Evolutionary conservation across 1,140 invertebrate genomes (phyloP), one percentile per base, ranked within the genome.

Genomic region (Melanaphis sacchari): DNA sequence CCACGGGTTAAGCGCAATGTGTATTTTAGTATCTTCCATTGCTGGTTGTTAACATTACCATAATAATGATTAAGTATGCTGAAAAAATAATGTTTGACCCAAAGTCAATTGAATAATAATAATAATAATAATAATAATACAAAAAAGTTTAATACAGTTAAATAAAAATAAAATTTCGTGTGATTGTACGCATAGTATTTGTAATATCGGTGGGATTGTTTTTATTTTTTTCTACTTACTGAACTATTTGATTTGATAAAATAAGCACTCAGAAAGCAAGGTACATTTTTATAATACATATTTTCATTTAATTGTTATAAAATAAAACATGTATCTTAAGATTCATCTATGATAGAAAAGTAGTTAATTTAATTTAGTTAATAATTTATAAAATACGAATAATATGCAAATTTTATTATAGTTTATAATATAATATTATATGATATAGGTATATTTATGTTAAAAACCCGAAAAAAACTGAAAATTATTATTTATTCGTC

Each of bases 11-110:
- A 93, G 46, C 38, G 46, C 81, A 52, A 46, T 84, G 76, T 93
- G 91, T 85, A 41, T 93, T 93, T 93, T 93, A 93, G 91, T 82
- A 85, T 43, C 91, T 22, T 22, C 15, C 24, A 85, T 92, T 85
- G 91, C 24, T 22, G 81, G 52, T 92, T 46, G 91, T 82, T 38
- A 92, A 84, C 31, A 91, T 76, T 76, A 6, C 59, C 1, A 52
- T 46, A 43, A 81, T n/a, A 82, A 81, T 93, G 81, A 93, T 84
- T 49, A 54, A 85, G 81, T 93, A 54, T 82, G 90, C 36, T 76
- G 11, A 91, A 81, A 91, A 76, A 88, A 52, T 46, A 52, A 88
- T 9, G 18, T 41, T n/a, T 36, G 21, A 81, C 31, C n/a, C 8
- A 38, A 90, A 59, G 24, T 41, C 52, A 40, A 90, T 54, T 15